Percentiles rank a stretch among this genome's conserved stretches.
phyloP scores from a whole-genome alignment of 2,888 invertebrate genomes.

The Sylvicola cinctus region DNA sequence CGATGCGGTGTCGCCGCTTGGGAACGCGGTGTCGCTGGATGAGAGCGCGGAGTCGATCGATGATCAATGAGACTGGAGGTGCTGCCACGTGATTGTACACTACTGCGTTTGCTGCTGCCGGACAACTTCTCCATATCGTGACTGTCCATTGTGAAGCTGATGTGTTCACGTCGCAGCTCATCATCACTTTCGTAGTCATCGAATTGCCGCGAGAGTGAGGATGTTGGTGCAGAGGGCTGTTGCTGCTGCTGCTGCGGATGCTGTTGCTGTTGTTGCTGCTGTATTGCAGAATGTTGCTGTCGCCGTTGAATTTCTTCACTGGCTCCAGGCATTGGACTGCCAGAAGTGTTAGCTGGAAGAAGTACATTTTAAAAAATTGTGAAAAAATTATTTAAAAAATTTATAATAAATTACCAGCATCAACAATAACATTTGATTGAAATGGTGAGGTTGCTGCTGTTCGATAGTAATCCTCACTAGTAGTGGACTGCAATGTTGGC shows the following conservation, averaged over 20 bases:
- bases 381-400: too few species aligned
- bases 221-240: slow-evolving; percentile 11
- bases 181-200: slow-evolving; percentile 80
- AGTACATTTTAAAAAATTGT: too few species aligned
- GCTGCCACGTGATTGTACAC: slow-evolving; percentile 80
- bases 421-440: slow-evolving; percentile 18
- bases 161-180: slow-evolving; percentile 68
- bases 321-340: too few species aligned
- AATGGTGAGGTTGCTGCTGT: slow-evolving; percentile 38
- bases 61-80: slow-evolving; percentile 68
- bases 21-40: slow-evolving; percentile 81
- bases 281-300: slow-evolving; percentile 8
- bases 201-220: slow-evolving; percentile 30
- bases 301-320: slow-evolving; percentile 3
- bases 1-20: slow-evolving; percentile 88
- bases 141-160: slow-evolving; percentile 57
- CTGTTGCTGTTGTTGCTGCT: slow-evolving; percentile 9
- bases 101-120: slow-evolving; percentile 73
- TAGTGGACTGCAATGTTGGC: slow-evolving; percentile 15
- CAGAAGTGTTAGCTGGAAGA: too few species aligned
- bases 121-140: slow-evolving; percentile 47
- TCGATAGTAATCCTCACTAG: slow-evolving; percentile 28
- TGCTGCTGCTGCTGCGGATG: slow-evolving; percentile 9
- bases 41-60: slow-evolving; percentile 73
- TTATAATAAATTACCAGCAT: neutral